phyloP scores from a whole-genome alignment of 2,113 vertebrate genomes.

The Cyanoderma ruficeps region DNA sequence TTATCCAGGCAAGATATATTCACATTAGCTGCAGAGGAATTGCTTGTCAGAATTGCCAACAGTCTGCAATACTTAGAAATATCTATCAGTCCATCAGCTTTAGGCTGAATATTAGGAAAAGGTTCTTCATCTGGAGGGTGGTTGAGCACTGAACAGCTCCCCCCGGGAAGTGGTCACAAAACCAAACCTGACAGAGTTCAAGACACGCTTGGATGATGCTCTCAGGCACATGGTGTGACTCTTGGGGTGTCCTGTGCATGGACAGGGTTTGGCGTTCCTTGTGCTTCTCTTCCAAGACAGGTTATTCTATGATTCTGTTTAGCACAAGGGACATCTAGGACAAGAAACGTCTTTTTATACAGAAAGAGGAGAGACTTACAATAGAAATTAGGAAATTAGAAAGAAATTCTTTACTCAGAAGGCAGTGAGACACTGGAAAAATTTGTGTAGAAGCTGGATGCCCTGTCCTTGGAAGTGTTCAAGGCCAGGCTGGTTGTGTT shows the following conservation, averaged over 20 bases:
- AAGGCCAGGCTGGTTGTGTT: background rate
- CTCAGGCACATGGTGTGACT: background rate
- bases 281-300: background rate
- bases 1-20: background rate
- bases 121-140: background rate
- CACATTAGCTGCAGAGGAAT: background rate
- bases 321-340: background rate
- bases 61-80: background rate
- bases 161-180: background rate
- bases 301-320: background rate
- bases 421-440: background rate
- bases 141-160: background rate
- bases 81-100: background rate
- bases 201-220: accelerated
- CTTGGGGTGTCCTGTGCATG: too few species aligned
- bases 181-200: background rate
- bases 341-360: background rate
- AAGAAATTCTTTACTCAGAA: background rate
- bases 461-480: background rate
- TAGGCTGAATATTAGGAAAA: background rate
- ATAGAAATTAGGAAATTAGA: background rate
- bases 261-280: background rate
- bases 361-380: background rate
- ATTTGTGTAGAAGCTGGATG: background rate
- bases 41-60: background rate